A percentile compares a stretch with the other conserved stretches of the same genome.
These are phyloP conservation scores for Mythimna ferrago DNA, from an alignment of 2,888 invertebrate species.

Conservation along the genomic window DNA sequence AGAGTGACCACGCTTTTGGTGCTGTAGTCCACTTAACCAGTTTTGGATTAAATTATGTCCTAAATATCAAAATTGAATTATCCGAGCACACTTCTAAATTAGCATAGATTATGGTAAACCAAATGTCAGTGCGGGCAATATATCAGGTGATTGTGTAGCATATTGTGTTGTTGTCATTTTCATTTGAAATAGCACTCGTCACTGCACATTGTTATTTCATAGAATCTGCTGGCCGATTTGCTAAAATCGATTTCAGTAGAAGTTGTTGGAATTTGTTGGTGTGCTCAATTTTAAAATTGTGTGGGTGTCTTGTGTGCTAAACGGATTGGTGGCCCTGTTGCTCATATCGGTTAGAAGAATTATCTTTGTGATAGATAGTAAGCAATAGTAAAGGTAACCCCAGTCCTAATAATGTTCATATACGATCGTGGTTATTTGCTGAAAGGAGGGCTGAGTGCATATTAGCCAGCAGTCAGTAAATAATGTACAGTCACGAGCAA, in stretches of 20 bases:
- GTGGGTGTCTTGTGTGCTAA: not conserved
- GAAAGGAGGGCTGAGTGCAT: not conserved
- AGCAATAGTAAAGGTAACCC: not conserved
- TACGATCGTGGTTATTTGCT: too few relatives aligned
- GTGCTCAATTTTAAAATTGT: not conserved
- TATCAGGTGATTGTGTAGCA: conserved; percentile 19
- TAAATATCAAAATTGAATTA: conserved; percentile 1
- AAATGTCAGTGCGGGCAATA: not conserved
- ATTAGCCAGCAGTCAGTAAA: not conserved
- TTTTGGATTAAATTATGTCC: not conserved
- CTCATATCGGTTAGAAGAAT: not conserved
- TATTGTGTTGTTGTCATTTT: conserved; percentile 25
- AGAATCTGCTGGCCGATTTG: conserved; percentile 22
- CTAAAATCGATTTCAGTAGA: conserved; percentile 8
- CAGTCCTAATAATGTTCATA: too few relatives aligned
- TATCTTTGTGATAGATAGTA: not conserved
- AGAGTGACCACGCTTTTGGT: too few relatives aligned
- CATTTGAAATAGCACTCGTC: conserved; percentile 20
- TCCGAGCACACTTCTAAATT: conserved; percentile 21
- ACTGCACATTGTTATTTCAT: conserved; percentile 33
- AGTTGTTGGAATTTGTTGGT: conserved; percentile 1
- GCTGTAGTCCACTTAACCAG: not conserved
- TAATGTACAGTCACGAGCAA: too few relatives aligned
- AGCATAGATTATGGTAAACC: conserved; percentile 19
- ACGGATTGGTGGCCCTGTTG: not conserved